Evolutionary conservation across 2,113 vertebrate species (phyloP), one percentile per base, ranked within the genome.

Genomic region (Telmatochromis sp.): DNA sequence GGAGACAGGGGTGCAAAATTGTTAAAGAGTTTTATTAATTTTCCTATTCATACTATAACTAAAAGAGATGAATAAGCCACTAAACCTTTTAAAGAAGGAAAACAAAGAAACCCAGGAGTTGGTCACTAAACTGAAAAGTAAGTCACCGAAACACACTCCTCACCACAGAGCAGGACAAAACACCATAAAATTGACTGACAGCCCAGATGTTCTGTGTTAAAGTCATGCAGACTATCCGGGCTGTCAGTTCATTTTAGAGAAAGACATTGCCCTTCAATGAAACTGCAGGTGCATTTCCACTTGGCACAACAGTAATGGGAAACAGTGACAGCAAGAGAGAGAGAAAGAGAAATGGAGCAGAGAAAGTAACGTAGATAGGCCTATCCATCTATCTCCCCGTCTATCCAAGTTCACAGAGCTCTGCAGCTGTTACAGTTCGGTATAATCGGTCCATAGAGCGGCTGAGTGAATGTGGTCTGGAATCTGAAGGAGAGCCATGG

Each of bases 21-120:
- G 15, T 60, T 60, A 60, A 31, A 10, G 28, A 60, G 28, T 60
- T 60, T 33, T 60, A 60, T 60, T 0, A 10, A 33, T 60, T 31
- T 33, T 60, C 26, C 15, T 33, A 33, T 60, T 60, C 5, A 10
- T 33, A 7, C 0, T 60, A 0, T 33, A 60, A 60, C 15, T 4
- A 33, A 60, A 60, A 60, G 9, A 60, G 57, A 33, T 33, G 14
- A 33, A 60, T 31, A 60, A 60, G 3, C 15, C 2, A 19, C 28
- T 33, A 60, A 33, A 33, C 8, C 28, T 33, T 26, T 60, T 33
- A 60, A 60, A 60, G 28, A 4, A 60, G 28, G 15, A 60, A 60
- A 19, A 60, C 57, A 60, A 60, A 4, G 15, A 60, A 60, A 19
- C 14, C 2, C 57, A 60, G 57, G 57, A 60, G 8, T 17, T 60